Evolutionary conservation across 2,888 invertebrate genomes (phyloP).

Genomic region (Nephrotoma flavescens): DNA sequence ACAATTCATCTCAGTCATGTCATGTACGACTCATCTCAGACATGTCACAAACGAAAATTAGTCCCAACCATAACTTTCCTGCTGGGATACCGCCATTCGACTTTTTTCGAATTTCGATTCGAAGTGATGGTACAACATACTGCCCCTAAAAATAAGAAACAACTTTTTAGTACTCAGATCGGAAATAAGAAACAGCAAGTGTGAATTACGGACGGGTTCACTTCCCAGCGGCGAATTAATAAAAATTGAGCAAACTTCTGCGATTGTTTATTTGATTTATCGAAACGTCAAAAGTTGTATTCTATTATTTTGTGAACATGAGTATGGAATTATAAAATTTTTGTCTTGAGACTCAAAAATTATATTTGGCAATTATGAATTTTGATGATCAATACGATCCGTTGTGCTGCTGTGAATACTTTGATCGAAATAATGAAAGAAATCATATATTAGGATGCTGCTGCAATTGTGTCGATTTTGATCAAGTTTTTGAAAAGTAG

Average conservation of each 20-base stretch:
- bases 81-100: too few species aligned
- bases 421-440: conserved; percentile 33
- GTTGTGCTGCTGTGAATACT: conserved; percentile 45
- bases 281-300: neutral
- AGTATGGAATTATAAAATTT: neutral
- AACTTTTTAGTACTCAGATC: too few species aligned
- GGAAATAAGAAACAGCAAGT: too few species aligned
- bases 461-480: conserved; percentile 42
- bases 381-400: conserved; percentile 14
- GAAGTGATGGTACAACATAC: too few species aligned
- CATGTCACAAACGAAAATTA: too few species aligned
- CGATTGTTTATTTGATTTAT: neutral
- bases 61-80: too few species aligned
- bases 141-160: too few species aligned
- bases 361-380: neutral
- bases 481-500: conserved; percentile 39
- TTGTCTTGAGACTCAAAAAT: neutral
- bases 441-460: conserved; percentile 41
- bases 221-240: neutral
- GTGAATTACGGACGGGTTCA: neutral
- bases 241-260: too few species aligned
- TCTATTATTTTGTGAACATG: neutral
- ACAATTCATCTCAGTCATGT: too few species aligned
- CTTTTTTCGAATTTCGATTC: too few species aligned
- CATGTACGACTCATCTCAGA: too few species aligned